phyloP scores from a whole-genome alignment of 2,113 vertebrate species.

The Boulengeromyrus knoepffleri region DNA sequence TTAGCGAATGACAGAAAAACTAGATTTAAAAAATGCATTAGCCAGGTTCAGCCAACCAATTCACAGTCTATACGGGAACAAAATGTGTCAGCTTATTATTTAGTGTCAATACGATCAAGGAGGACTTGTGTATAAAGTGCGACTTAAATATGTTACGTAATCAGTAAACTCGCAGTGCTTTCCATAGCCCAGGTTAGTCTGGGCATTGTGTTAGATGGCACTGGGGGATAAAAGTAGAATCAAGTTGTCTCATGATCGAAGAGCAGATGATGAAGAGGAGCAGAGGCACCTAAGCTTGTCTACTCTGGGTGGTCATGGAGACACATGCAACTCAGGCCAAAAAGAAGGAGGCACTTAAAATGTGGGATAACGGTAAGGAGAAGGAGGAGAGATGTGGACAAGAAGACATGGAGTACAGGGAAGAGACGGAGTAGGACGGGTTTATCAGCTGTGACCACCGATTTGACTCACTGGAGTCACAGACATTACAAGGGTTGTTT shows the following conservation, averaged over 20 bases:
- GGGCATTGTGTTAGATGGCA: slow-evolving; percentile 29
- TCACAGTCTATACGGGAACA: background rate
- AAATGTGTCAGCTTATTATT: background rate
- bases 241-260: background rate
- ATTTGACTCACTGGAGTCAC: background rate
- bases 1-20: background rate
- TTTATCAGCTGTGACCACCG: background rate
- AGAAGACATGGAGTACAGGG: background rate
- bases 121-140: slow-evolving; percentile 45
- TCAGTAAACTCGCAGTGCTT: background rate
- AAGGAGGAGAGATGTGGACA: background rate
- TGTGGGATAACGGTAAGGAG: background rate
- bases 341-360: slow-evolving; percentile 19
- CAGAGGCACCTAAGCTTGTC: background rate
- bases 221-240: background rate
- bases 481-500: background rate
- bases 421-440: background rate
- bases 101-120: background rate
- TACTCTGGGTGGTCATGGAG: background rate
- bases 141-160: slow-evolving; percentile 49
- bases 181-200: slow-evolving; percentile 6
- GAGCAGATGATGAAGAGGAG: background rate
- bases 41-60: background rate
- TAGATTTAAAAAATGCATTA: slow-evolving; percentile 7
- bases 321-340: background rate